Base-by-base conservation (phyloP, 2,113 vertebrate genomes). In the Oreamnos americanus region DNA sequence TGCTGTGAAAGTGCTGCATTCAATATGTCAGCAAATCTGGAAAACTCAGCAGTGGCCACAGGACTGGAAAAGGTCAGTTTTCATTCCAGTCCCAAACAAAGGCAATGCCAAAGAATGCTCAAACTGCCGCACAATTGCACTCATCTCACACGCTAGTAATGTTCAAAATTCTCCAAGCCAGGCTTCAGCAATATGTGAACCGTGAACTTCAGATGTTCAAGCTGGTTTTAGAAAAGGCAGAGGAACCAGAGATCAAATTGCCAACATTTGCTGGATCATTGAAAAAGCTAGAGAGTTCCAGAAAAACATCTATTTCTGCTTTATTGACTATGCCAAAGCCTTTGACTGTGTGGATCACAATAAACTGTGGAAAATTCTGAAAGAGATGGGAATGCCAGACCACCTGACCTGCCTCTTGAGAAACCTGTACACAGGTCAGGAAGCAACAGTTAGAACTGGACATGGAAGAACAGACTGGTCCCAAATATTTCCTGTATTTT, bases 101-200 rank as follows among this genome's bases (percentile, higher is more conserved):
- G 30, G 17, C 8, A 36, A 21, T 71, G 64, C 17, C 64, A 71
- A 71, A 71, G 17, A 36, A 71, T 21, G n/a, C 30, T 71, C 17
- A 36, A 9, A 71, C n/a, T 71, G 11, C 64, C 0, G 0, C 33
- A 21, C 17, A 36, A 11, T 21, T 71, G n/a, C 2, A 36, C n/a
- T 71, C n/a, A 11, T 71, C 17, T 71, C 33, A 71, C 64, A 71
- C 1, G 1, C 64, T 67, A 36, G 2, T 67, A 36, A 36, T 67
- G 64, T 1, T 67, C 17, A 36, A 21, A 36, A 36, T 67, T 67
- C 64, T 67, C 64, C 64, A 67, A 21, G 64, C 4, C 33, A 67
- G 33, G 33, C 33, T 67, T 67, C 64, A 67, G 17, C 16, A 36
- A 5, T 36, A 36, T 19, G 7, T 67, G 33, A 67, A 67, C 33